These are phyloP conservation scores for Melanotaenia boesemani DNA, from an alignment of 2,797 vertebrate species.

Conservation along the genomic window DNA sequence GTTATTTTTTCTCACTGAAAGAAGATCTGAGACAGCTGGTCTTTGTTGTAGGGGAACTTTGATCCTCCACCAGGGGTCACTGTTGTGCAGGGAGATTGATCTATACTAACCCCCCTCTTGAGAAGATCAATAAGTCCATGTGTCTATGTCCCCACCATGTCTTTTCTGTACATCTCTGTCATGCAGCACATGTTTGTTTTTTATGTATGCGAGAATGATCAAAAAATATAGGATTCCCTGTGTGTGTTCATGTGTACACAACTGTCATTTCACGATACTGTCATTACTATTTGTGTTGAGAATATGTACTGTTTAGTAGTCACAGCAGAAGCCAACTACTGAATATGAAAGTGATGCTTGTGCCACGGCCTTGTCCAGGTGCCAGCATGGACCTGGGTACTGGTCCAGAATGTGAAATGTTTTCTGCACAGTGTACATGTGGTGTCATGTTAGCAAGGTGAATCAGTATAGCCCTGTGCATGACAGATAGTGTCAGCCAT, in stretches of 20 bases:
- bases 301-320: constrained; percentile 44
- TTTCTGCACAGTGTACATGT: constrained; percentile 43
- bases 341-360: constrained; percentile 54
- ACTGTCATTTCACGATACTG: constrained; percentile 27
- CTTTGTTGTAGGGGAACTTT: constrained; percentile 62
- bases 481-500: constrained; percentile 24
- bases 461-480: constrained; percentile 27
- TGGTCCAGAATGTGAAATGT: constrained; percentile 47
- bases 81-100: constrained; percentile 80
- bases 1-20: not conserved
- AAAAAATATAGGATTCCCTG: not conserved
- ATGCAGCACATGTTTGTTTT: constrained; percentile 18
- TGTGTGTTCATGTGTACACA: constrained; percentile 4
- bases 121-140: constrained; percentile 71
- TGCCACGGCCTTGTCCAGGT: constrained; percentile 26
- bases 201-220: constrained; percentile 1
- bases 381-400: constrained; percentile 27
- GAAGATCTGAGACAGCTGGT: not conserved
- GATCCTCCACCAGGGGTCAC: constrained; percentile 80
- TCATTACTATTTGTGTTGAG: constrained; percentile 41
- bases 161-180: constrained; percentile 46
- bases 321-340: constrained; percentile 30
- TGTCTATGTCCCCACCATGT: constrained; percentile 25
- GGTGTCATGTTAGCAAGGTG: constrained; percentile 47
- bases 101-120: constrained; percentile 55